Evolutionary conservation across 2,888 invertebrate species (phyloP), one percentile per base, ranked within the genome.

Genomic region (Synergus umbraculus): DNA sequence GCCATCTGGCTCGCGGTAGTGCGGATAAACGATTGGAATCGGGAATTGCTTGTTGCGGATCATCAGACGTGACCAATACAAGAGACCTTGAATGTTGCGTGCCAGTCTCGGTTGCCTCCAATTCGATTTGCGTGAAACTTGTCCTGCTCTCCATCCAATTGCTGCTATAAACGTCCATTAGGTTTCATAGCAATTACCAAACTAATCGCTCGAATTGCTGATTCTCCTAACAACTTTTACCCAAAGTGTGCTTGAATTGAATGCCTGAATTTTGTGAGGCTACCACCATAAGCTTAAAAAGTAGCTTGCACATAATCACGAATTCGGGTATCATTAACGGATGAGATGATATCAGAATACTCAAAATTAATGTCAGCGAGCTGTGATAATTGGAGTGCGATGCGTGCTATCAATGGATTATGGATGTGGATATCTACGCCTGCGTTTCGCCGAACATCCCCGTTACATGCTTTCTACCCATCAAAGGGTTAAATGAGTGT

Each of bases 401-500:
- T 84, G 87, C 85, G 84, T 87, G 85, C 83, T 81, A 54, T 83
- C 86, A 84, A 85, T 87, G 81, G 83, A 85, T 80, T 60, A 81
- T 82, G 81, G 79, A 79, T 63, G 69, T 65, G 73, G 65, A 67
- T 65, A 60, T 79, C 81, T 73, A 79, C 86, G 83, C 83, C 79
- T 83, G 84, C 84, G 84, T 85, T 86, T 86, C 84, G 86, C 85
- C 83, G 81, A 82, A 85, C 86, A 85, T 86, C 69, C 49, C 69
- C 49, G 73, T 73, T 58, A 73, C 73, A 54, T 73, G 73, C 87
- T 84, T 87, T 85, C 85, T 83, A 84, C 86, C 84, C 85, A 85
- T 89, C 89, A 89, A 89, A 89, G 88, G 88, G 87, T 89, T 89
- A 88, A 89, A 89, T 87, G 86, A 84, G 86, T 88, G 87, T 88